phyloP scores from a whole-genome alignment of 1,140 invertebrate genomes.

The Belonocnema kinseyi region DNA sequence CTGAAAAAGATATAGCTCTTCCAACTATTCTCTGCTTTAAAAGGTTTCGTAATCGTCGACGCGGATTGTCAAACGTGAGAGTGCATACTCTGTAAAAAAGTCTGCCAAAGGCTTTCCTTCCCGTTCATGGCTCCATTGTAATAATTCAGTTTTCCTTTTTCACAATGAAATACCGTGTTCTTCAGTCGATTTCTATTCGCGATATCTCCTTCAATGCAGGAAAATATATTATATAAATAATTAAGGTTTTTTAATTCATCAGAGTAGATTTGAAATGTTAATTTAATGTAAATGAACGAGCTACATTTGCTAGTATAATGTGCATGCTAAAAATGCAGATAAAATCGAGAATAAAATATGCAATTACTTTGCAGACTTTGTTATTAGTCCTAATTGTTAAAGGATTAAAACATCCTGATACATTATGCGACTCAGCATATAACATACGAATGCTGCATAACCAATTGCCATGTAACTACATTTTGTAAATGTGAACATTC shows the following conservation, averaged over 20 bases:
- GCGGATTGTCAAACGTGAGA: slow-evolving; percentile 21
- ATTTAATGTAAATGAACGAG: background rate
- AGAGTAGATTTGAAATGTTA: background rate
- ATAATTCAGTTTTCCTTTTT: background rate
- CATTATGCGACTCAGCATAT: no score
- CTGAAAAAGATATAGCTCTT: background rate
- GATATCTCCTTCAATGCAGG: background rate
- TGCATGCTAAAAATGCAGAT: no score
- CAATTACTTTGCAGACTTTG: no score
- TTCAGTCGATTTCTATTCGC: slow-evolving; percentile 10
- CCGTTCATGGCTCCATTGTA: background rate
- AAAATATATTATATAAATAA: background rate
- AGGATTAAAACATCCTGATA: no score
- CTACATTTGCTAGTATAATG: no score
- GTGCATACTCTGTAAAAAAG: background rate
- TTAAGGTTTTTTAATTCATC: background rate
- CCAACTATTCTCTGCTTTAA: background rate
- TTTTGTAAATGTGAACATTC: no score
- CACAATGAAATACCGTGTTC: slow-evolving; percentile 9
- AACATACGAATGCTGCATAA: no score
- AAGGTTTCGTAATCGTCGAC: background rate
- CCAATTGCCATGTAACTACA: no score
- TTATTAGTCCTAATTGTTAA: no score
- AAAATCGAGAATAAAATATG: no score
- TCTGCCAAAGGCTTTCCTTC: background rate